Percentiles rank a stretch among this genome's conserved stretches.
These are phyloP conservation scores for Saccostrea glomerata DNA, from an alignment of 1,140 invertebrate species.

Conservation along the genomic window DNA sequence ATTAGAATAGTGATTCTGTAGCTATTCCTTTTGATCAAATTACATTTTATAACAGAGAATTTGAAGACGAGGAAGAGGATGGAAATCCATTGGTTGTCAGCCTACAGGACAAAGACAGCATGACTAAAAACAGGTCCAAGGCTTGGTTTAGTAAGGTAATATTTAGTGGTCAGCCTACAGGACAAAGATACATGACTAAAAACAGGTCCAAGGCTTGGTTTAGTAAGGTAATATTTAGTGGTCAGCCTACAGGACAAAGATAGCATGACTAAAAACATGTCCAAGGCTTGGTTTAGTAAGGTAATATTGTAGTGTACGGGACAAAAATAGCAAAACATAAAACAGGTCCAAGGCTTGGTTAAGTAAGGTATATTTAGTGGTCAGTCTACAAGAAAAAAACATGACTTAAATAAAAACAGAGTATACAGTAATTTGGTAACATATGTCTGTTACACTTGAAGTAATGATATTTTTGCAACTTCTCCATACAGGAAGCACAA, in stretches of 20 bases:
- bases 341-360: conserved; percentile 93
- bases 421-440: no score
- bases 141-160: conserved; percentile 73
- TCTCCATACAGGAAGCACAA: no score
- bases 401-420: no score
- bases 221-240: conserved; percentile 84
- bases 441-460: no score
- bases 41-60: conserved; percentile 48
- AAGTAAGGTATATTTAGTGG: conserved; percentile 87
- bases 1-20: no score
- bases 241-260: conserved; percentile 88
- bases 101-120: no score
- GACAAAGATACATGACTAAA: conserved; percentile 85
- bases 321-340: conserved; percentile 85
- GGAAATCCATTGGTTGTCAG: conserved; percentile 88
- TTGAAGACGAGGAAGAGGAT: conserved; percentile 59
- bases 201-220: conserved; percentile 93
- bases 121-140: not conserved
- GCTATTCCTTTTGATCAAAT: not conserved
- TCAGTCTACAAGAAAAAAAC: conserved; percentile 93
- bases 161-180: conserved; percentile 88
- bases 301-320: conserved; percentile 90
- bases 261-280: conserved; percentile 81
- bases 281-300: not conserved
- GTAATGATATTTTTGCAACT: no score